Evolutionary conservation across 2,113 vertebrate species (phyloP).

Genomic region (Catagonus wagneri): DNA sequence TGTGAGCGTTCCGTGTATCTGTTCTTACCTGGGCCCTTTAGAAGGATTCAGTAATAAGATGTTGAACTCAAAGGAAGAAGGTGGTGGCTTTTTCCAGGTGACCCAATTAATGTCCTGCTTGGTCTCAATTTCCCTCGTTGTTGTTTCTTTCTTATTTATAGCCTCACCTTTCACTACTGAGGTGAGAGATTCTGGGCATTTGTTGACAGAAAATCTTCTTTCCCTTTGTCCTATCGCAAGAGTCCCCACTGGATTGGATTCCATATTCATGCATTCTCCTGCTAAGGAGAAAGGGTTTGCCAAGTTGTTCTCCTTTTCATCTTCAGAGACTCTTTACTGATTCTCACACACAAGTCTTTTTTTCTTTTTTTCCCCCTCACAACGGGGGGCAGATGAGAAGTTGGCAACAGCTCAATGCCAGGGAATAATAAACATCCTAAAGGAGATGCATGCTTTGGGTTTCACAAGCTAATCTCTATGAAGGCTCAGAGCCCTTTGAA

Average conservation of each 20-base stretch:
- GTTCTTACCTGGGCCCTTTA: neutral
- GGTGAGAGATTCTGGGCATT: slow-evolving; percentile 50
- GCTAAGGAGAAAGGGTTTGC: slow-evolving; percentile 30
- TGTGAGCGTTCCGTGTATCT: neutral
- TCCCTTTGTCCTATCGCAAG: slow-evolving; percentile 35
- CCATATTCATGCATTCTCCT: neutral
- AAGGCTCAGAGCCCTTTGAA: neutral
- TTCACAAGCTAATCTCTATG: neutral
- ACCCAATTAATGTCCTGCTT: slow-evolving; percentile 69
- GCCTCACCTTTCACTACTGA: neutral
- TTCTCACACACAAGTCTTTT: neutral
- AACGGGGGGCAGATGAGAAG: neutral
- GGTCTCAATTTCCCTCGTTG: slow-evolving; percentile 29
- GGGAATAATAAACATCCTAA: slow-evolving; percentile 30
- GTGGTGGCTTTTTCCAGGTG: slow-evolving; percentile 44
- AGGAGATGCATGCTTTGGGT: slow-evolving; percentile 14
- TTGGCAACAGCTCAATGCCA: neutral
- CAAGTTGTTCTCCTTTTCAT: neutral
- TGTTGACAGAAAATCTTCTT: neutral
- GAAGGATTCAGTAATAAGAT: slow-evolving; percentile 31
- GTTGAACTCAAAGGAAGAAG: slow-evolving; percentile 56
- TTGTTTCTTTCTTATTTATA: slow-evolving; percentile 38
- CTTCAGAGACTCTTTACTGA: slow-evolving; percentile 13
- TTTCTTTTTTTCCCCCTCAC: neutral
- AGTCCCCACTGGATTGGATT: slow-evolving; percentile 42